Evolutionary conservation across 2,797 vertebrate species (phyloP), one percentile per base, ranked within the genome.

Genomic region (Poecilia gillii): DNA sequence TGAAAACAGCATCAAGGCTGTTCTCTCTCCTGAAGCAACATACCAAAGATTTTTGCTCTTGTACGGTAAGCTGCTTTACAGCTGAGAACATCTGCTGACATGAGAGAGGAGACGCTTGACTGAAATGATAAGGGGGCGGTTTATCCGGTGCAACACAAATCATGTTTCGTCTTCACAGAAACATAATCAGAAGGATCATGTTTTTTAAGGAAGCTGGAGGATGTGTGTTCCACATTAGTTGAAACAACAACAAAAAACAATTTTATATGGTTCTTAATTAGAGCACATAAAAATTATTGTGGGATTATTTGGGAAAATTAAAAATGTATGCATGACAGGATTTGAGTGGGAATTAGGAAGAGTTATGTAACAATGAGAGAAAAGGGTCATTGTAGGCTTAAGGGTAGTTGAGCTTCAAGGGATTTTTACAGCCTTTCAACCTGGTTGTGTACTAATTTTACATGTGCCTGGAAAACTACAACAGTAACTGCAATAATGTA

Each of bases 71-170:
- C 84, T 85, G 85, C 87, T 89, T 88, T 85, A 74, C 76, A 88
- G 79, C 64, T n/a, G 47, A 85, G 80, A 88, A 85, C 84, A 91
- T 90, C 78, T 87, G 81, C 87, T 85, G 83, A 85, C 81, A 75
- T 90, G 88, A 88, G 64, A 87, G 66, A 84, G 88, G 76, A 86
- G 87, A 91, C 85, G 86, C 87, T 91, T 81, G 78, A 89, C 80
- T 84, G 76, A 86, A 81, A 87, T 76, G 77, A 82, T 76, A 89
- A 76, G 71, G 81, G 78, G 73, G 79, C 41, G 70, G 83, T 86
- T 88, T 51, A 91, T 89, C 80, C 72, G 70, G 57, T 62, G 81
- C 43, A 87, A 84, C 79, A 91, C 79, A 89, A 88, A 91, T 72
- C 85, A 84, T 87, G 85, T 89, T 87, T 87, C 82, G 73, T 83